A percentile compares a stretch with the other conserved stretches of the same genome.
These are phyloP conservation scores for Cistogaster globosa DNA, from an alignment of 2,888 invertebrate species.

Conservation along the genomic window DNA sequence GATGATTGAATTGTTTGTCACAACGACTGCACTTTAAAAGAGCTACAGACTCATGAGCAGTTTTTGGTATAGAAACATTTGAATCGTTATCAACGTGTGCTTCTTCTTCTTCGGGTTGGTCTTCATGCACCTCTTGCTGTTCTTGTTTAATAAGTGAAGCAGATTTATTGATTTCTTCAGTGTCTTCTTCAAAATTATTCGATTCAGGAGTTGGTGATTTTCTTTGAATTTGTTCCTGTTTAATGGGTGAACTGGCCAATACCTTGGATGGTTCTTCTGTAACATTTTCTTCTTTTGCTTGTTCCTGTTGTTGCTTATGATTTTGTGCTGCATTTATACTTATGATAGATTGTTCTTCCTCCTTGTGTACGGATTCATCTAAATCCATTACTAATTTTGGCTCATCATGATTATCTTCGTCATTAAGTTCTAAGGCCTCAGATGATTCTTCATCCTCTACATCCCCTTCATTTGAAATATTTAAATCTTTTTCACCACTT, in stretches of 20 bases:
- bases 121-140: constrained; percentile 43
- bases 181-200: background rate
- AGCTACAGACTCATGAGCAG: constrained; percentile 3
- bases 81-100: background rate
- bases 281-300: constrained; percentile 74
- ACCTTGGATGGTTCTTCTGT: constrained; percentile 77
- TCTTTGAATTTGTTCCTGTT: constrained; percentile 51
- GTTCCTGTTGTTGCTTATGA: constrained; percentile 77
- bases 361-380: constrained; percentile 85
- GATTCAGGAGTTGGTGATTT: constrained; percentile 2
- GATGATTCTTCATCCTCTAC: constrained; percentile 57
- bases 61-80: background rate
- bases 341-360: constrained; percentile 75
- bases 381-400: constrained; percentile 88
- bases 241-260: constrained; percentile 49
- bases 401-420: constrained; percentile 83
- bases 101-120: background rate
- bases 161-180: constrained; percentile 77
- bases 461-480: constrained; percentile 61
- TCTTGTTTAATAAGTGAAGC: constrained; percentile 46
- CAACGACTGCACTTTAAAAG: constrained; percentile 85
- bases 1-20: constrained; percentile 85
- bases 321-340: constrained; percentile 76
- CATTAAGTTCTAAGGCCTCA: constrained; percentile 68
- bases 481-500: constrained; percentile 60